Evolutionary conservation across 1,140 invertebrate species (phyloP).

Genomic region (Vanessa atalanta): DNA sequence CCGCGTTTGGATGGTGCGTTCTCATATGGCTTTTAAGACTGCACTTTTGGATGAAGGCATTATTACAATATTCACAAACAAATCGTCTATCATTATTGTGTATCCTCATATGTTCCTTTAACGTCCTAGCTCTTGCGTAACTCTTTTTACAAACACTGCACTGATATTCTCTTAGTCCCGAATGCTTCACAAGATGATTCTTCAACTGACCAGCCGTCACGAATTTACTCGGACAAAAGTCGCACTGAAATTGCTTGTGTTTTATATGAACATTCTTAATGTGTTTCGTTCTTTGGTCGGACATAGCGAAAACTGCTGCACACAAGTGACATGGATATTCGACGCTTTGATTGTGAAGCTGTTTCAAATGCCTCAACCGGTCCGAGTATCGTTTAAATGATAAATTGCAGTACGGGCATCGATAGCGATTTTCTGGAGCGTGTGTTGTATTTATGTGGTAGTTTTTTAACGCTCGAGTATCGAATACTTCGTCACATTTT

Average conservation of each 20-base stretch:
- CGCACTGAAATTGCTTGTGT: slow-evolving; percentile 67
- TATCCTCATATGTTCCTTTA: slow-evolving; percentile 80
- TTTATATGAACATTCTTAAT: slow-evolving; percentile 70
- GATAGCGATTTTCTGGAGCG: slow-evolving; percentile 56
- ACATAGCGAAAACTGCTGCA: slow-evolving; percentile 61
- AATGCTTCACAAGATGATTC: slow-evolving; percentile 69
- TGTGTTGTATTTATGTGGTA: slow-evolving; percentile 56
- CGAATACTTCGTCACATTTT: slow-evolving; percentile 64
- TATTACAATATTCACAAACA: slow-evolving; percentile 79
- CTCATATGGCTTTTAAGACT: slow-evolving; percentile 71
- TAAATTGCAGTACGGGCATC: slow-evolving; percentile 77
- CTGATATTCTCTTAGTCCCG: slow-evolving; percentile 59
- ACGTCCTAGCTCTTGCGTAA: slow-evolving; percentile 75
- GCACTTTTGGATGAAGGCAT: slow-evolving; percentile 78
- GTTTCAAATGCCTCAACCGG: slow-evolving; percentile 73
- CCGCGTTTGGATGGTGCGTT: slow-evolving; percentile 63
- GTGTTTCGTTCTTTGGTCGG: slow-evolving; percentile 70
- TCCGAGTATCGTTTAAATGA: slow-evolving; percentile 77
- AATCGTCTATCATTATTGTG: slow-evolving; percentile 74
- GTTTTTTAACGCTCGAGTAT: slow-evolving; percentile 49
- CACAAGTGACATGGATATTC: slow-evolving; percentile 73
- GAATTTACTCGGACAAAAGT: slow-evolving; percentile 68
- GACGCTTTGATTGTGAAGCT: slow-evolving; percentile 62
- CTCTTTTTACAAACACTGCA: slow-evolving; percentile 78
- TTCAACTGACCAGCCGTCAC: slow-evolving; percentile 61